These are phyloP conservation scores for Ooceraea biroi DNA, from an alignment of 1,140 invertebrate species.

Conservation along the genomic window DNA sequence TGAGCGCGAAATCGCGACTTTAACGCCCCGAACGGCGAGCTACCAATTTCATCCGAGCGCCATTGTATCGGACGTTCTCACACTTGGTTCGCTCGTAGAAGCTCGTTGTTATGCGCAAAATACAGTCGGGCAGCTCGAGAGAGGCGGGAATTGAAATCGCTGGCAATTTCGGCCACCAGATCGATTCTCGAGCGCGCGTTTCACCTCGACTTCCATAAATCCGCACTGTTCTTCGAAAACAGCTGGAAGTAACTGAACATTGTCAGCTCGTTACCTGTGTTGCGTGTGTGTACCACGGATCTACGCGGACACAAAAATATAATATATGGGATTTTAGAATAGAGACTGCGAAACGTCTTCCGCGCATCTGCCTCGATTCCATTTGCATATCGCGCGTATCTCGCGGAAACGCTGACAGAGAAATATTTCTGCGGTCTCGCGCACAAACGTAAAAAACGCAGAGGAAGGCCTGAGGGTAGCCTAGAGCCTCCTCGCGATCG, in stretches of 20 bases:
- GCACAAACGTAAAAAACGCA: not conserved
- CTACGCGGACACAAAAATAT: too few species aligned
- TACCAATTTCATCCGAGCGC: conserved; percentile 44
- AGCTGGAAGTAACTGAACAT: not conserved
- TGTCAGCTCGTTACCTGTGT: too few species aligned
- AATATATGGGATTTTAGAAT: too few species aligned
- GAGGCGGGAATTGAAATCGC: conserved; percentile 21
- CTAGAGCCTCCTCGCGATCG: conserved; percentile 36
- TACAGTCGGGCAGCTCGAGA: not conserved
- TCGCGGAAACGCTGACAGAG: too few species aligned
- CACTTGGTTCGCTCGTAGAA: not conserved
- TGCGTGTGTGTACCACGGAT: too few species aligned
- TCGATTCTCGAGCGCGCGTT: not conserved
- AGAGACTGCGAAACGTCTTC: too few species aligned
- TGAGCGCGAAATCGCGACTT: not conserved
- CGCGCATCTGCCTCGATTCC: too few species aligned
- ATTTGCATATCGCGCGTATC: too few species aligned
- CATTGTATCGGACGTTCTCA: not conserved
- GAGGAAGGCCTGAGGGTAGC: conserved; percentile 20
- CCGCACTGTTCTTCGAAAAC: not conserved
- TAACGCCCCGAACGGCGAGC: conserved; percentile 15
- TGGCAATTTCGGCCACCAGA: not conserved
- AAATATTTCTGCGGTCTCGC: too few species aligned
- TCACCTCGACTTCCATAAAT: not conserved
- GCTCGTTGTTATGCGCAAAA: conserved; percentile 7